These are phyloP conservation scores for Naso thynnoides DNA, from an alignment of 2,797 vertebrate species.

Conservation along the genomic window DNA sequence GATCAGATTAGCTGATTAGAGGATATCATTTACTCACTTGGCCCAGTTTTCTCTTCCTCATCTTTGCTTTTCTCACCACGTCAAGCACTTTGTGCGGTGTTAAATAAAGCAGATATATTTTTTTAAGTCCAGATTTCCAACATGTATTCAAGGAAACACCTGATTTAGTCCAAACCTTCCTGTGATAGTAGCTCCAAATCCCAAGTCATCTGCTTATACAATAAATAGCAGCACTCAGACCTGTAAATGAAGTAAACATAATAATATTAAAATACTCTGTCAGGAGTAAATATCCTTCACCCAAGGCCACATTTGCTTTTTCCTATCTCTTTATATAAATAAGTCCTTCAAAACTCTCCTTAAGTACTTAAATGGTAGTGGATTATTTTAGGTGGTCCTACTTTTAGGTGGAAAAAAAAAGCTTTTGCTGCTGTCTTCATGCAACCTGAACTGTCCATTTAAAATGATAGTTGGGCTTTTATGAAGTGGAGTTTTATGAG, in stretches of 20 bases:
- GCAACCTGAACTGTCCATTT: no score
- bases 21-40: conserved; percentile 15
- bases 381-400: no score
- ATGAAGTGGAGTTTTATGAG: no score
- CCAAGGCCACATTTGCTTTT: no score
- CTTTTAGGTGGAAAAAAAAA: no score
- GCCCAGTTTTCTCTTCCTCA: background rate
- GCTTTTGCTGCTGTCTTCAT: no score
- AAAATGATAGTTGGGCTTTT: no score
- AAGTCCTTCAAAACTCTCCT: no score
- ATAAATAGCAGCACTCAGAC: background rate
- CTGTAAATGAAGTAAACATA: background rate
- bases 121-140: conserved; percentile 20
- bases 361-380: no score
- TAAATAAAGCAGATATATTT: conserved; percentile 29
- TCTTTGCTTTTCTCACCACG: conserved; percentile 25
- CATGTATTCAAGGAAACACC: conserved; percentile 4
- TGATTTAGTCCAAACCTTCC: background rate
- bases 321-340: no score
- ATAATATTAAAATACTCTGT: background rate
- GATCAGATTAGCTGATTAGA: conserved; percentile 27
- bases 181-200: background rate
- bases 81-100: conserved; percentile 13
- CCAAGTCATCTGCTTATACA: background rate
- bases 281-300: background rate